These are phyloP conservation scores for Arctocebus calabarensis DNA, from an alignment of 2,797 vertebrate species.

Conservation along the genomic window DNA sequence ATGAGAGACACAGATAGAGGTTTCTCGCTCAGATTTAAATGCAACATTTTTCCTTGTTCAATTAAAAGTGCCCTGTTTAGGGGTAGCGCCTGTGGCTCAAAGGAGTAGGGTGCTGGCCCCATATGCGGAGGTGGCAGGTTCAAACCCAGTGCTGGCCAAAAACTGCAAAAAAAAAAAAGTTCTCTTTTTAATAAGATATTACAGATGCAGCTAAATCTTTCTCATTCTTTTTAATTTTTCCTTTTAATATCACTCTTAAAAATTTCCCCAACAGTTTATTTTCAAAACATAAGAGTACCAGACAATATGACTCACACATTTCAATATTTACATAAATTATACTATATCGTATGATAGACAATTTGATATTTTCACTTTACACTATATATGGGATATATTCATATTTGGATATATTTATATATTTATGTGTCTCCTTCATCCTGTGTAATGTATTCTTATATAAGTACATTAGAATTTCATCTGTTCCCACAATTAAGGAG, in stretches of 20 bases:
- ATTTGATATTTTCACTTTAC: neutral
- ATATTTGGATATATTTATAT: neutral
- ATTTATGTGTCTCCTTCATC: too few species aligned
- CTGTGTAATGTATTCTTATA: neutral
- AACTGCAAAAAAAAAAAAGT: neutral
- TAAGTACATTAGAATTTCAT: neutral
- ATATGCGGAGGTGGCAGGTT: too few species aligned
- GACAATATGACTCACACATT: neutral
- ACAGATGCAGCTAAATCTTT: neutral
- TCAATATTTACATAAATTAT: neutral
- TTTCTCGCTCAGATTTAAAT: neutral
- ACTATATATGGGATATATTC: neutral
- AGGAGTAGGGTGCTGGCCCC: too few species aligned
- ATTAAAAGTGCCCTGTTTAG: slow-evolving; percentile 26
- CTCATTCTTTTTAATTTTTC: neutral
- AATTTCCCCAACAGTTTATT: neutral
- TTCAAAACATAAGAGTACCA: neutral
- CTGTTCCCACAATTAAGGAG: neutral
- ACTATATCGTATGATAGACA: neutral
- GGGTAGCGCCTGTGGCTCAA: too few species aligned
- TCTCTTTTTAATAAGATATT: slow-evolving; percentile 7
- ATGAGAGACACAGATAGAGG: neutral
- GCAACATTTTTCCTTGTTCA: slow-evolving; percentile 14
- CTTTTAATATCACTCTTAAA: too few species aligned
- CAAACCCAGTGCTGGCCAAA: too few species aligned